phyloP scores from a whole-genome alignment of 1,140 invertebrate genomes.

The Trachymyrmex septentrionalis region DNA sequence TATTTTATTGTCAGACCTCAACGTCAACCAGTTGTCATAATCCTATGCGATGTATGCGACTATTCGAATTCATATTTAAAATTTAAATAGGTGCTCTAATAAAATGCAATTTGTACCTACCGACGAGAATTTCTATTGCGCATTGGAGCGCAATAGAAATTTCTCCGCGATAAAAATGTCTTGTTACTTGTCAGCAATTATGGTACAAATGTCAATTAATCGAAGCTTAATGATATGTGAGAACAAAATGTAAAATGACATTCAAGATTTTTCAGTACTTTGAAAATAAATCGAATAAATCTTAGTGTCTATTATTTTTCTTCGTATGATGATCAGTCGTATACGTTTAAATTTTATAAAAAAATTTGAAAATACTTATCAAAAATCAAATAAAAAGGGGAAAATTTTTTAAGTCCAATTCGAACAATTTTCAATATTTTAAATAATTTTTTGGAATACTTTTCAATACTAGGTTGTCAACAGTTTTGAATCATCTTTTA shows the following conservation, averaged over 20 bases:
- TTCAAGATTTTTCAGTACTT: background rate
- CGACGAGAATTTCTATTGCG: background rate
- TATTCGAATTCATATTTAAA: background rate
- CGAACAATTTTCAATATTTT: background rate
- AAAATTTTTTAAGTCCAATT: too few species aligned
- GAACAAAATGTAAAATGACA: background rate
- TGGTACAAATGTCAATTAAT: slow-evolving; percentile 2
- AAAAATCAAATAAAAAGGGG: background rate
- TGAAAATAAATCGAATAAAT: background rate
- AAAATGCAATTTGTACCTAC: background rate
- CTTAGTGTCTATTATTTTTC: background rate
- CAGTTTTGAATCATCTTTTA: too few species aligned
- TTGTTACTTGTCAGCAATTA: background rate
- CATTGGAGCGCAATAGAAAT: background rate
- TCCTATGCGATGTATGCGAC: background rate
- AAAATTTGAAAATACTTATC: background rate
- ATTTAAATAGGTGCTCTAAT: background rate
- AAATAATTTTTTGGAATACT: background rate
- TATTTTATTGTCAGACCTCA: slow-evolving; percentile 31
- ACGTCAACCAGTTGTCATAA: slow-evolving; percentile 24
- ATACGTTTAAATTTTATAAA: too few species aligned
- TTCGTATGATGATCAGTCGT: background rate
- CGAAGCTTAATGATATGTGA: background rate
- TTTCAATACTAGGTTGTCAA: too few species aligned
- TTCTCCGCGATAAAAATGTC: background rate